Evolutionary conservation across 2,888 invertebrate genomes (phyloP), one percentile per base, ranked within the genome.

Genomic region (Lasioglossum malachurum): DNA sequence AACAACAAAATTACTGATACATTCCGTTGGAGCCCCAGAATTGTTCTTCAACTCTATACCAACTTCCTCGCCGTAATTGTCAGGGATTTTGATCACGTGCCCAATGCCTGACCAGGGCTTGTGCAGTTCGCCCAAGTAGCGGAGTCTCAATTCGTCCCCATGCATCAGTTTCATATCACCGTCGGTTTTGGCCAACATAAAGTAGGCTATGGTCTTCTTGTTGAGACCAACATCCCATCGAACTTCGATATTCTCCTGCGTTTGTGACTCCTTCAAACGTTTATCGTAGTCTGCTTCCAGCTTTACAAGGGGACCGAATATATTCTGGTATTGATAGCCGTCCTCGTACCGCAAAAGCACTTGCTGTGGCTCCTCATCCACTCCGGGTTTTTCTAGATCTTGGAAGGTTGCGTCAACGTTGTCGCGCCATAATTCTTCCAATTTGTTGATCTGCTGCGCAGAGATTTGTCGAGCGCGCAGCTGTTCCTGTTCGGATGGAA

Each of bases 121-220:
- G 94, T 98, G 98, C 93, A 98, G 95, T 94, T 99, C 99, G 0
- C 99, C 99, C 0, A 98, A 97, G 93, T 98, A 99, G 93, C 99
- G 97, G 90, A 99, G 96, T 92, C 99, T 96, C 80, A 99, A 95
- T 95, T 99, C 99, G 96, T 99, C 99, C 12, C 99, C 99, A 94
- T 99, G 99, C 99, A 99, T 99, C 79, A 99, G 96, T 94, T 99
- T 99, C 98, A 99, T 99, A 94, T 99, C 99, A 84, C 99, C 99
- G 94, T 99, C 99, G 4, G 99, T 99, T 96, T 99, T 99, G 4
- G 99, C 99, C 78, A 99, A 96, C 78, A 98, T 98, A 95, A 99
- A 99, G 95, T 99, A 99, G 0, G 99, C 99, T 81, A 99, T 99
- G 0, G 98, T 98, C 95, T 99, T 99, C 96, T 99, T 99, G 94